Conservation (phyloP, 2,888 invertebrate genomes). For the Teleogryllus oceanicus region DNA sequence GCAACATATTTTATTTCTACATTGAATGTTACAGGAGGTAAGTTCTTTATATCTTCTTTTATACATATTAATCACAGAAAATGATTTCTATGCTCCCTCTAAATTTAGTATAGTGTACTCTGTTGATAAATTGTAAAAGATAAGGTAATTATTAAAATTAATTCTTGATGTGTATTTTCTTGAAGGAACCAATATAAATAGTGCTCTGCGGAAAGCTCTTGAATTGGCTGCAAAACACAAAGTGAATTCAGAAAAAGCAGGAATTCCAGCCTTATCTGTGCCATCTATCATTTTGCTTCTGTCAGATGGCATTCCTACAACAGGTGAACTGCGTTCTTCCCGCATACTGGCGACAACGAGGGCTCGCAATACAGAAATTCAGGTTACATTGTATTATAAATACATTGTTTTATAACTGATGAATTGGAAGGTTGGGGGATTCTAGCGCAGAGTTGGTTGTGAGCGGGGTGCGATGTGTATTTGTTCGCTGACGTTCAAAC, state of each 20-base stretch:
- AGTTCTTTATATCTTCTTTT: background rate
- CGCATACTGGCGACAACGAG: slow-evolving; percentile 34
- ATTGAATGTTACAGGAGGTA: slow-evolving; percentile 37
- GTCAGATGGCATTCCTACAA: slow-evolving; percentile 37
- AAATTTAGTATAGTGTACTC: too few relatives aligned
- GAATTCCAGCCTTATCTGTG: background rate
- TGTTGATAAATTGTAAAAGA: too few relatives aligned
- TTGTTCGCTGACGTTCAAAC: too few relatives aligned
- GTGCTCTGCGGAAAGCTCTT: slow-evolving; percentile 57
- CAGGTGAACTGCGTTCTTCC: slow-evolving; percentile 35
- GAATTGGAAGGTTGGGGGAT: too few relatives aligned
- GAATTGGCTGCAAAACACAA: slow-evolving; percentile 48
- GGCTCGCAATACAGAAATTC: slow-evolving; percentile 35
- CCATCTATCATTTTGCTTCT: slow-evolving; percentile 36
- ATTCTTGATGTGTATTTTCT: background rate
- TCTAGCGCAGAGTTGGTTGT: too few relatives aligned
- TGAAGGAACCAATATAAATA: slow-evolving; percentile 64
- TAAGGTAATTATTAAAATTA: background rate
- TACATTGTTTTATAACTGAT: background rate
- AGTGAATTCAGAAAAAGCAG: slow-evolving; percentile 12
- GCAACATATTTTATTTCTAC: slow-evolving; percentile 37
- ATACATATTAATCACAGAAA: too few relatives aligned
- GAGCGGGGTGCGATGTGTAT: too few relatives aligned
- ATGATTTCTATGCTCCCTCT: too few relatives aligned
- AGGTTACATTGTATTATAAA: slow-evolving; percentile 25